A percentile compares a stretch with the other conserved stretches of the same genome.
Conservation (phyloP, 2,888 invertebrate species). For the Drosophila anceps region DNA sequence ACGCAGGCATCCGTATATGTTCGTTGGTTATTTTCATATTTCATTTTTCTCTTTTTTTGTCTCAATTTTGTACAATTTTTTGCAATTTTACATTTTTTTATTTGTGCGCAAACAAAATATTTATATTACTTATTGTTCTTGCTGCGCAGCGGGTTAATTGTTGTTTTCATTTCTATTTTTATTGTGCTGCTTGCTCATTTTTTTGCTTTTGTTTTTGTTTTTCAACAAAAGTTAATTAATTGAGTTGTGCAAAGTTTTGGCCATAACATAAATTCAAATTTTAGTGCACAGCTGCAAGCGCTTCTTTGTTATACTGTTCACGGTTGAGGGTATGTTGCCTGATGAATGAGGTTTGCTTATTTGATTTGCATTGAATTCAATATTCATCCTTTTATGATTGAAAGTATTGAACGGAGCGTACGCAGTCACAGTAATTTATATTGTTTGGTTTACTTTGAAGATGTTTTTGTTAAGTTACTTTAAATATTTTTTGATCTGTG, state of each 20-base stretch:
- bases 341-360: neutral
- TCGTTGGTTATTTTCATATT: slow-evolving; percentile 33
- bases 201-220: slow-evolving; percentile 39
- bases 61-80: slow-evolving; percentile 30
- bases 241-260: slow-evolving; percentile 78
- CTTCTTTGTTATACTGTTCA: slow-evolving; percentile 17
- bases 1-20: neutral
- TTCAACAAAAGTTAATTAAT: slow-evolving; percentile 81
- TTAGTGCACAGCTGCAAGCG: slow-evolving; percentile 47
- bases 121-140: slow-evolving; percentile 61
- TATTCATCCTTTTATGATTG: neutral
- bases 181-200: slow-evolving; percentile 34
- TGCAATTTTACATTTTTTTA: slow-evolving; percentile 44
- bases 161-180: slow-evolving; percentile 48
- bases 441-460: neutral
- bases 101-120: slow-evolving; percentile 62
- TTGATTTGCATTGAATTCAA: neutral
- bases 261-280: slow-evolving; percentile 79
- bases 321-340: slow-evolving; percentile 8
- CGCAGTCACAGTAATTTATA: neutral
- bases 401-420: neutral
- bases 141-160: slow-evolving; percentile 32
- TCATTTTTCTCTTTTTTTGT: slow-evolving; percentile 31
- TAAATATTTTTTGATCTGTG: neutral
- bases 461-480: neutral